Percentiles rank a stretch among this genome's conserved stretches.
phyloP scores from a whole-genome alignment of 2,888 invertebrate species.

The Sinopyrophorus schimmeli region DNA sequence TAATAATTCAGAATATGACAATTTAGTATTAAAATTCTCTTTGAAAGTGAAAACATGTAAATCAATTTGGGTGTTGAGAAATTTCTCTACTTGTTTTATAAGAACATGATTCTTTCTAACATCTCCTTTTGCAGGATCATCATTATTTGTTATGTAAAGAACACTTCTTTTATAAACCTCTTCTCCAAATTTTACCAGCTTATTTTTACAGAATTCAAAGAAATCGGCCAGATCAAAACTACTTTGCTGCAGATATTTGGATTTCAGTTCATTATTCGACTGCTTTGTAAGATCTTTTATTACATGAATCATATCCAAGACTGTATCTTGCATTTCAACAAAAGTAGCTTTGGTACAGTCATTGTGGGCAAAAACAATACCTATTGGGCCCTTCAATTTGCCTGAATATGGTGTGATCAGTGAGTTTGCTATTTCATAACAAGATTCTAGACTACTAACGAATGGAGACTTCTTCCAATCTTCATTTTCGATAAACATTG shows the following conservation, averaged over 20 bases:
- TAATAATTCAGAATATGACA: conserved; percentile 16
- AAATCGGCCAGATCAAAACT: conserved; percentile 28
- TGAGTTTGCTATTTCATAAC: conserved; percentile 18
- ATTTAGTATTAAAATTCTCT: conserved; percentile 12
- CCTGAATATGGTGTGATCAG: conserved; percentile 8
- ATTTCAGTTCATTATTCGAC: conserved; percentile 9
- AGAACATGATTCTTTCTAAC: conserved; percentile 14
- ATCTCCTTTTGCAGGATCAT: conserved; percentile 24
- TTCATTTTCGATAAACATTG: conserved; percentile 21
- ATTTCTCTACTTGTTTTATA: conserved; percentile 22
- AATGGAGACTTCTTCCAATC: conserved; percentile 10
- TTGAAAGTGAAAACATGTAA: conserved; percentile 23
- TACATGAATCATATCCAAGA: conserved; percentile 20
- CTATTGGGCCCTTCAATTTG: conserved; percentile 20
- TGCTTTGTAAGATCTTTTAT: conserved; percentile 12
- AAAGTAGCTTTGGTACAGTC: conserved; percentile 16
- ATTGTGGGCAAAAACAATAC: conserved; percentile 23
- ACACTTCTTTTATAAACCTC: conserved; percentile 22
- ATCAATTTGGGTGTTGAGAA: conserved; percentile 12
- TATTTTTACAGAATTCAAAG: conserved; percentile 27
- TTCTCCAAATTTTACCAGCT: conserved; percentile 14
- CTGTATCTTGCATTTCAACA: conserved; percentile 18
- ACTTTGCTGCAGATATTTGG: conserved; percentile 16
- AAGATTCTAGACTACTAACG: conserved; percentile 14
- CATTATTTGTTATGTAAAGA: conserved; percentile 26